Evolutionary conservation across 1,140 invertebrate genomes (phyloP), one percentile per base, ranked within the genome.

Genomic region (Cydia amplana): DNA sequence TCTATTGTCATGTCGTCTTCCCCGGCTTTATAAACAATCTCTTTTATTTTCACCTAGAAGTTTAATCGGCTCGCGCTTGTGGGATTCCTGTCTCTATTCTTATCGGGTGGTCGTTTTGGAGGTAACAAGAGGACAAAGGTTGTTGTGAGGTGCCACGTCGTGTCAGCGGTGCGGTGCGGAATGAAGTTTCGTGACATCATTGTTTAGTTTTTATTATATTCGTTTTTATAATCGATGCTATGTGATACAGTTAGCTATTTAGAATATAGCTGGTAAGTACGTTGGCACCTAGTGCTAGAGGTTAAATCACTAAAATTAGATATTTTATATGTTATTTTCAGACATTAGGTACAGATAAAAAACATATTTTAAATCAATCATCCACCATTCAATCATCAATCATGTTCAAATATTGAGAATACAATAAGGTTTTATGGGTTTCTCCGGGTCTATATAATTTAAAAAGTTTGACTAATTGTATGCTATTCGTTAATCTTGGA

Each of bases 21-120:
- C 87, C 82, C 80, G 78, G 85, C 87, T 91, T 91, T 91, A 90
- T 91, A 91, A 90, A 90, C 89, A 91, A 89, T 89, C 88, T 84
- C 85, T 91, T 93, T 91, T 93, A 91, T 91, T 93, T 92, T 91
- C 85, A 89, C 83, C 88, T 87, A 88, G 82, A 80, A 90, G 85
- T 91, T 88, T 91, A 90, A 92, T 92, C 89, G 88, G 84, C 85
- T 85, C 87, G 84, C 84, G 85, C 86, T 89, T 79, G 81, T 84
- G 85, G 89, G 89, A 92, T 92, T 86, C 85, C 87, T 87, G 83
- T 86, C 78, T 85, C 84, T 90, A 89, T 89, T 92, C 88, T 88
- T 88, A 87, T 91, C 88, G 89, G 88, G 90, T 92, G 88, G 91
- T 92, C 90, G 88, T 83, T 81, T 75, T 75, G 70, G 79, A 80